Base-by-base conservation (phyloP, 2,888 invertebrate genomes). In the Uropetala carovei region DNA sequence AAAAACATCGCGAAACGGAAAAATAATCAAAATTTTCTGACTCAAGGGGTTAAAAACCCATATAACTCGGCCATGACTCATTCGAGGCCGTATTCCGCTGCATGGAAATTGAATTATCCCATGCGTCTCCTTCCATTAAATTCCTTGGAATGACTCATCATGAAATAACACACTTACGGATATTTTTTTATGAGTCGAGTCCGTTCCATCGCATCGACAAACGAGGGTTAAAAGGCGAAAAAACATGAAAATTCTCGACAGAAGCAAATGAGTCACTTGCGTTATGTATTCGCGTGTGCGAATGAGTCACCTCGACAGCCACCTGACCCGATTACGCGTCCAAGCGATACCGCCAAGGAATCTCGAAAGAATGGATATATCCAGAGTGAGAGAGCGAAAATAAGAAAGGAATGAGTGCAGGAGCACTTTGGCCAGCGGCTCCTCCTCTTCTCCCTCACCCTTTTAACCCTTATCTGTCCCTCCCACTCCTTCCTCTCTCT, bases 131-230 rank as follows among this genome's bases (percentile, higher is more conserved):
- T 64, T 64, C 43, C n/a, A n/a, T n/a, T n/a, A 10, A 16, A 89
- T 43, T 43, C 30, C 18, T 18, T 1, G 9, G 43, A 64, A 89
- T 86, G 86, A 86, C 27, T 86, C 86, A 89, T 89, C 18, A 64
- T 16, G 4, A 30, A 89, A 89, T 56, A 56, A 14, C 43, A 56
- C 43, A 43, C 43, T 1, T 5, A 3, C 43, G 43, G 43, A 43
- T 43, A 43, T 43, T 43, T 43, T 5, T 43, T 43, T 5, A 27
- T 7, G 75, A 13, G 22, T 22, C 75, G 27, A 75, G 4, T 22
- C 75, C 7, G 10, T 3, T 27, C 22, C 11, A 75, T 27, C 27
- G 10, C 27, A 27, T 43, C 43, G 5, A 43, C 43, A 43, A 43
- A 43, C 43, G 43, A 43, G 43, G 43, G n/a, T 22, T 13, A 75